Base-by-base conservation (phyloP, 2,888 invertebrate species). In the Oegoconia quadripuncta region DNA sequence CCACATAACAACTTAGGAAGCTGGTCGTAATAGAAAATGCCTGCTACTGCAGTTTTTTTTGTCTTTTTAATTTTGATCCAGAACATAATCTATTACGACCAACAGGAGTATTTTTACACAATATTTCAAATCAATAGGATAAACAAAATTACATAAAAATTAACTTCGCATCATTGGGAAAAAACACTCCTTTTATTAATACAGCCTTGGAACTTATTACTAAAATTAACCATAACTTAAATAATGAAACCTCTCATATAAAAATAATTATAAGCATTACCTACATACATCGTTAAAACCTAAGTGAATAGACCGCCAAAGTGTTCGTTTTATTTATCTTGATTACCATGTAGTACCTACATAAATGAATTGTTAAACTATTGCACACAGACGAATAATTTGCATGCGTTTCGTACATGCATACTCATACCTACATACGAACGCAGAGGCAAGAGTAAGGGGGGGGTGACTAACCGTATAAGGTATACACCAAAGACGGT, bases 121-220 rank as follows among this genome's bases (percentile, higher is more conserved):
- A 67, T 61, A 60, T 55, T 53, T 48, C 50, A 52, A 64, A 55
- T 56, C 49, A 56, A 61, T 51, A 52, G 39, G 22, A 15, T 26
- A 70, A 71, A 66, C 64, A 63, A 70, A 64, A 57, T 54, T 48
- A 52, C 44, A 59, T 51, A 46, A 53, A 55, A 61, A n/a, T n/a
- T 56, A 57, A 65, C 62, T 55, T 62, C 50, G 50, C 55, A 61
- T 60, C 44, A 64, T 66, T 67, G 64, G 59, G 63, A 55, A 68
- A 76, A 78, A 80, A 83, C 71, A 82, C 80, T 77, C 80, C 81
- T 61, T 62, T 64, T 68, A 66, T 61, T 81, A 83, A 84, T 86
- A 87, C 87, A 87, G 87, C 86, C 87, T 84, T 86, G 83, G 78
- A 81, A 71, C 81, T 84, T 86, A 86, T 53, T 54, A 56, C 78